Evolutionary conservation across 2,113 vertebrate genomes (phyloP), one percentile per base, ranked within the genome.

Genomic region (Corydoras sp.): DNA sequence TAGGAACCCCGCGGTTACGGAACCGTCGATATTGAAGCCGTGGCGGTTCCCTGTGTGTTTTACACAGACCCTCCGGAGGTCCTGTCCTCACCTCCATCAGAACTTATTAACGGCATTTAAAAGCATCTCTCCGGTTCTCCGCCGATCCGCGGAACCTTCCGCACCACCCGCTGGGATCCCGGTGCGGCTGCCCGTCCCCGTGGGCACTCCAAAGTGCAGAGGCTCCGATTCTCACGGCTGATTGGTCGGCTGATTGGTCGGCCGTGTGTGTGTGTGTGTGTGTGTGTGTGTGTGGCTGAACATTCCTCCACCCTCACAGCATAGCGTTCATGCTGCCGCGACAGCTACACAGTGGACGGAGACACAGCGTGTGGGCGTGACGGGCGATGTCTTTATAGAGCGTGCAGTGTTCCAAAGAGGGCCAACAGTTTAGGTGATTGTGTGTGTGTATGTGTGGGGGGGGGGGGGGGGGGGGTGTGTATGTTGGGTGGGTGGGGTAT

Each of bases 191-290:
- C 77, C 70, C 68, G 71, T 79, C 84, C 54, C 84, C 83, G 83
- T 81, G 65, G 83, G 79, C 79, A 82, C 85, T 87, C 83, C 84
- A 84, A 83, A 85, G 82, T 83, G 68, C 77, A 76, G 79, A 83
- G 83, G 85, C 77, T 83, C 68, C 69, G 84, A 81, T 88, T 88
- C 87, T 81, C 81, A 85, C 73, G 53, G 83, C 79, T 82, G 78
- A 84, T 77, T 24, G 71, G 81, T 67, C 82, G 80, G 84, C 84
- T 86, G 86, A 88, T 88, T 88, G 78, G 77, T n/a, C n/a, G n/a
- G n/a, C n/a, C n/a, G n/a, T n/a, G n/a, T n/a, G n/a, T n/a, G n/a
- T n/a, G n/a, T n/a, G n/a, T n/a, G 56, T 18, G 61, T 67, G 79
- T 79, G 78, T 81, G 76, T 69, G 72, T 48, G 31, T 51, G 24